These are phyloP conservation scores for Kryptolebias ocellatus DNA, from an alignment of 2,797 vertebrate genomes.

Conservation along the genomic window DNA sequence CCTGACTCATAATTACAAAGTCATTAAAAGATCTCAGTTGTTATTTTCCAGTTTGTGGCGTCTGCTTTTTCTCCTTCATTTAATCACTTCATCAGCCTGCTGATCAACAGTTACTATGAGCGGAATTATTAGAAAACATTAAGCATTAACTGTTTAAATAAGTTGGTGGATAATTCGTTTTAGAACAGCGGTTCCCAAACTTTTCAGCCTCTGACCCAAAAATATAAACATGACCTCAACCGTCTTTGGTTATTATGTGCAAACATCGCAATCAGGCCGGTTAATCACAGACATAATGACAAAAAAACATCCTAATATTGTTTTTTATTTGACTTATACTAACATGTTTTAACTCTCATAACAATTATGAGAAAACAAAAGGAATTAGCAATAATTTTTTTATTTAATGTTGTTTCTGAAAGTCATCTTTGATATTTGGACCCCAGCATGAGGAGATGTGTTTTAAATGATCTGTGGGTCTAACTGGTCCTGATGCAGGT, in stretches of 20 bases:
- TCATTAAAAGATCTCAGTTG: slow-evolving; percentile 67
- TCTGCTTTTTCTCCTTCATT: slow-evolving; percentile 55
- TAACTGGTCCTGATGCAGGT: slow-evolving; percentile 26
- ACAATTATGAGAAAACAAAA: too few relatives aligned
- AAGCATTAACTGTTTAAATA: slow-evolving; percentile 56
- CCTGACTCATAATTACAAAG: slow-evolving; percentile 63
- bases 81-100: slow-evolving; percentile 58
- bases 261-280: too few relatives aligned
- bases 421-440: too few relatives aligned
- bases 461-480: slow-evolving; percentile 18
- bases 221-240: too few relatives aligned
- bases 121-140: slow-evolving; percentile 60
- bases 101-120: slow-evolving; percentile 52
- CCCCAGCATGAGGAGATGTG: slow-evolving; percentile 21
- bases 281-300: too few relatives aligned
- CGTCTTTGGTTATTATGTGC: too few relatives aligned
- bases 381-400: too few relatives aligned
- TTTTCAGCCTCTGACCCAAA: slow-evolving; percentile 39
- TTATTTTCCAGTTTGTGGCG: slow-evolving; percentile 67
- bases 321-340: too few relatives aligned
- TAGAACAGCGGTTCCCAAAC: slow-evolving; percentile 8
- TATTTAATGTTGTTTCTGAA: too few relatives aligned
- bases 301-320: too few relatives aligned
- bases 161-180: slow-evolving; percentile 48
- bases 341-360: too few relatives aligned